Conservation (phyloP, 2,888 invertebrate genomes). For the Orchesella flavescens region DNA sequence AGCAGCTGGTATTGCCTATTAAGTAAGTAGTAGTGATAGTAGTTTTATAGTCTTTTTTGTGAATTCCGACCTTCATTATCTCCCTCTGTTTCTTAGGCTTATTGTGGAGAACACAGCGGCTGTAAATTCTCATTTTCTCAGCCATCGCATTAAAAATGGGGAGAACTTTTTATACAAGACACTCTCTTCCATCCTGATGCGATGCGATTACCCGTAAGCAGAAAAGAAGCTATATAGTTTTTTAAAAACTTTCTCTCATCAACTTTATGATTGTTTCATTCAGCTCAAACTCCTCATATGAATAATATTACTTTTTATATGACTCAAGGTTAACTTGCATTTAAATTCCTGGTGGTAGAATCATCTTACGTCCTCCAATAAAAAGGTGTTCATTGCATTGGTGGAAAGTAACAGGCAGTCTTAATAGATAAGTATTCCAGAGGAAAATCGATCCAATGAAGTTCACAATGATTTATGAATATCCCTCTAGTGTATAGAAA, state of each 20-base stretch:
- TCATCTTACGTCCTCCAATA: background rate
- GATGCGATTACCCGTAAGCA: no score
- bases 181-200: slow-evolving; percentile 42
- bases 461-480: no score
- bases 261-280: slow-evolving; percentile 49
- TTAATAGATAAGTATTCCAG: no score
- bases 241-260: slow-evolving; percentile 21
- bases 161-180: slow-evolving; percentile 23
- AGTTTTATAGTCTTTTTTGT: no score
- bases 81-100: no score
- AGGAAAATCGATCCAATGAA: no score
- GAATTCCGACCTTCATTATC: background rate
- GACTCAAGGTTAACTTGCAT: background rate
- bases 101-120: slow-evolving; percentile 41
- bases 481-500: no score
- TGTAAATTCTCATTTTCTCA: slow-evolving; percentile 56
- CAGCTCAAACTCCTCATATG: no score
- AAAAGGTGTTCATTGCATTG: no score
- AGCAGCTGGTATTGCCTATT: slow-evolving; percentile 44
- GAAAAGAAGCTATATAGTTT: no score
- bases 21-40: slow-evolving; percentile 44
- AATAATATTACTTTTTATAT: no score
- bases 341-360: background rate
- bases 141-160: slow-evolving; percentile 49
- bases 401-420: no score